Evolutionary conservation across 2,888 invertebrate species (phyloP), one percentile per base, ranked within the genome.

Genomic region (Deroplatys truncata): DNA sequence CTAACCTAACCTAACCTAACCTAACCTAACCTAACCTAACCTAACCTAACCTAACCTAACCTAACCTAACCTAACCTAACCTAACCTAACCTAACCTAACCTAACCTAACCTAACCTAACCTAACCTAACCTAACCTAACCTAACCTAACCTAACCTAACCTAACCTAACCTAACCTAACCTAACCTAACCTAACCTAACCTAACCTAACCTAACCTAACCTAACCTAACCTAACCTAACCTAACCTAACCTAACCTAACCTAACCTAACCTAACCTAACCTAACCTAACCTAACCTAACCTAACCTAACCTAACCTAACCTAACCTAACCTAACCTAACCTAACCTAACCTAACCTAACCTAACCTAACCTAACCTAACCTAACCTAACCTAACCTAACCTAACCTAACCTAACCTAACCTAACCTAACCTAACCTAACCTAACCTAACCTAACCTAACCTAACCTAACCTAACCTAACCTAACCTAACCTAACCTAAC

Each of bases 231-330:
- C 35, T 35, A 31, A 31, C 28, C 43, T 35, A 31, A 31, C 29
- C 35, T 35, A 35, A 86, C 29, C n/a, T 20, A 31, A 86, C 25
- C 43, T 35, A 31, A 31, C 28, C 43, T 35, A 31, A 31, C 28
- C 43, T 35, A 31, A 29, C 25, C 43, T 31, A 29, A 86, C 31
- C n/a, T 43, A 31, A 31, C 29, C 43, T 35, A 31, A 86, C 29
- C 43, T 35, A 16, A 90, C 91, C 91, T 90, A 92, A 91, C 91
- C 91, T 90, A 90, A 90, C 91, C 90, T 88, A 91, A 90, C 88
- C 90, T 90, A 90, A 89, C 91, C 90, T 88, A 91, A 84, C 91
- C 90, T 83, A 89, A 90, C 91, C 90, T 89, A 91, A 89, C 91
- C 90, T 89, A 91, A 90, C 91, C 90, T 90, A 91, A 90, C 35